Percentiles rank a stretch among this genome's conserved stretches.
Evolutionary conservation across 2,888 invertebrate genomes (phyloP).

Genomic region (Acronicta psi): DNA sequence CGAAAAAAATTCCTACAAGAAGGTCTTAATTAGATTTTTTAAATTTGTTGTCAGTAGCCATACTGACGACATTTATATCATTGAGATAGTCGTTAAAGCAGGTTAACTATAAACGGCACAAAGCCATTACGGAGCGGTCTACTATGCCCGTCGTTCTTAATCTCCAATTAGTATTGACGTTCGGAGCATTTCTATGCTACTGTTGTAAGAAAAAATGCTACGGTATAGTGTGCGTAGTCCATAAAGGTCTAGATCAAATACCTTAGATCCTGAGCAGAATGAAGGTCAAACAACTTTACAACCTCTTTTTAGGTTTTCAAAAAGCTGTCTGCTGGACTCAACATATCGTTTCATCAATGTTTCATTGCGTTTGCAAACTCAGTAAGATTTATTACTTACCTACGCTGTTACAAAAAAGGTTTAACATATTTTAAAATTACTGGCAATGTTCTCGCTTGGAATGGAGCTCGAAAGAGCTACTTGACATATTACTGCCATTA

Average conservation of each 20-base stretch:
- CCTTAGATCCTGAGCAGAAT: not conserved
- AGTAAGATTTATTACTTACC: conserved; percentile 12
- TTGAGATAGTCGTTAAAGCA: too few species aligned
- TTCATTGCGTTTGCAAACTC: conserved; percentile 7
- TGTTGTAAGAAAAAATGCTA: not conserved
- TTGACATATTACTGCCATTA: not conserved
- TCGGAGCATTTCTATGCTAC: too few species aligned
- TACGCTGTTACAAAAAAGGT: not conserved
- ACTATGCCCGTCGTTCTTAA: too few species aligned
- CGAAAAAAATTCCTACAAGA: too few species aligned
- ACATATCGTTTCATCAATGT: conserved; percentile 6
- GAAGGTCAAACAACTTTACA: not conserved
- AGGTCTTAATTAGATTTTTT: too few species aligned
- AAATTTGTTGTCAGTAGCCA: too few species aligned
- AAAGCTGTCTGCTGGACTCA: conserved; percentile 3
- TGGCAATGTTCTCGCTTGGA: not conserved
- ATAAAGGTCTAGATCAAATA: conserved; percentile 11
- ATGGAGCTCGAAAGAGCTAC: not conserved
- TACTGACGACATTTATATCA: too few species aligned
- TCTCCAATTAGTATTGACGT: not conserved
- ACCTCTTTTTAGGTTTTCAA: conserved; percentile 7
- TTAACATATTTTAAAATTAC: conserved; percentile 3
- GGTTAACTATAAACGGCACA: too few species aligned
- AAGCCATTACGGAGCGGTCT: too few species aligned
- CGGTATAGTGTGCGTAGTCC: not conserved